Conservation (phyloP, 2,113 vertebrate genomes). For the Orthonyx spaldingii region DNA sequence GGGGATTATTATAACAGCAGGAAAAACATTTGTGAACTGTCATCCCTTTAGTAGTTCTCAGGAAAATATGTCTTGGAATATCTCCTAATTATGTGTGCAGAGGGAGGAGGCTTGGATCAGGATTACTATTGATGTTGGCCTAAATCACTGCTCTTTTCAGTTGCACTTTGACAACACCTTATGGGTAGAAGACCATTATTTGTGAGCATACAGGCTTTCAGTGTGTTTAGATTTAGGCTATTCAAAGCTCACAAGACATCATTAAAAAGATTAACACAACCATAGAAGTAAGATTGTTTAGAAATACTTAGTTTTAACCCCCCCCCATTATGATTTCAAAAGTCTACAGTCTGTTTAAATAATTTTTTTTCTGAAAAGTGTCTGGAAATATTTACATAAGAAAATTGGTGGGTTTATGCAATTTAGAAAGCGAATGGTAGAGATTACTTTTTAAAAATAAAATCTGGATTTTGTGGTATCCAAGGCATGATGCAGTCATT, state of each 20-base stretch:
- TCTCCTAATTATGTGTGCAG: constrained; percentile 23
- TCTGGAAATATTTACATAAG: not conserved
- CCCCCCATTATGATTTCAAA: not conserved
- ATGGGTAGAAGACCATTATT: not conserved
- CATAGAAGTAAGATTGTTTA: not conserved
- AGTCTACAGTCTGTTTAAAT: not conserved
- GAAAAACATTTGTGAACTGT: constrained; percentile 37
- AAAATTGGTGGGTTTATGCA: not conserved
- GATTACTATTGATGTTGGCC: constrained; percentile 26
- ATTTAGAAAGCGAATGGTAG: not conserved
- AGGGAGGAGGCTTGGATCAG: not conserved
- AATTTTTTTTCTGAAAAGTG: not conserved
- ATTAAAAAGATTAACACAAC: not conserved
- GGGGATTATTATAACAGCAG: not conserved
- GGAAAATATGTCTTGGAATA: constrained; percentile 18
- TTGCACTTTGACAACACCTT: not conserved
- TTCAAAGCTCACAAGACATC: not conserved
- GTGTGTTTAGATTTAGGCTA: not conserved
- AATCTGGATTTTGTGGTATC: not conserved
- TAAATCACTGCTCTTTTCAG: constrained; percentile 32
- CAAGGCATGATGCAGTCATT: not conserved
- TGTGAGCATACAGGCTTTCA: not conserved
- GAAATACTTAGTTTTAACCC: not conserved
- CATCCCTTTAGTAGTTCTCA: not conserved
- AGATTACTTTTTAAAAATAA: not conserved